Base-by-base conservation (phyloP, 2,797 vertebrate genomes). In the Champsocephalus gunnari region DNA sequence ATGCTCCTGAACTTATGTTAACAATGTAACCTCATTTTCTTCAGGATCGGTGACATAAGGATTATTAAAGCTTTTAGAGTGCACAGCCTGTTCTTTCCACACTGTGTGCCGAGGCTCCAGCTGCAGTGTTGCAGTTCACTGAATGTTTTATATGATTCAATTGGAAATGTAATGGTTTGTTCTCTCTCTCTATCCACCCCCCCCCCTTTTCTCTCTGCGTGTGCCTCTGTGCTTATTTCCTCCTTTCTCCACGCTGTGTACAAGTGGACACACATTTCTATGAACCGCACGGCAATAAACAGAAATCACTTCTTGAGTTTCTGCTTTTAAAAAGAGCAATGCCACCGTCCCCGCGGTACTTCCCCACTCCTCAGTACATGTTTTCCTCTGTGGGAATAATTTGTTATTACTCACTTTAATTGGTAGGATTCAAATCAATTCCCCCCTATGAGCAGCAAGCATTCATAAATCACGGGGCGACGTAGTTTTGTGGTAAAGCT, bases 351-450 rank as follows among this genome's bases (percentile, higher is more conserved):
- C 58, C 28, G 21, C 73, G 57, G 59, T 71, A 38, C 76, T 68
- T 66, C 70, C 66, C 66, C 53, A n/a, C 75, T 77, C 85, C 60
- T 92, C 54, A 83, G 68, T 77, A 79, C 88, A 82, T 76, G 84
- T 89, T 92, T 91, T 92, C 88, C 65, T 88, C 87, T 89, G 84
- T 82, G 34, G 19, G 64, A 92, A 88, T 92, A 88, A 93, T 94
- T 93, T 94, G 90, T 93, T 93, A 91, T 93, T 93, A 91, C 91
- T 86, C 88, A 75, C 80, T 93, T 93, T 94, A 94, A 94, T 95
- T 92, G 91, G 88, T 79, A 83, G 81, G 88, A 93, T 94, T 94
- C 89, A 92, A 95, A 94, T 94, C 93, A 92, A 93, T 94, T 88
- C 81, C 82, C 80, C 21, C 64, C 58, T 75, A 71, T 73, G 77